Conservation (phyloP, 2,888 invertebrate genomes). For the Salpingus planirostris region DNA sequence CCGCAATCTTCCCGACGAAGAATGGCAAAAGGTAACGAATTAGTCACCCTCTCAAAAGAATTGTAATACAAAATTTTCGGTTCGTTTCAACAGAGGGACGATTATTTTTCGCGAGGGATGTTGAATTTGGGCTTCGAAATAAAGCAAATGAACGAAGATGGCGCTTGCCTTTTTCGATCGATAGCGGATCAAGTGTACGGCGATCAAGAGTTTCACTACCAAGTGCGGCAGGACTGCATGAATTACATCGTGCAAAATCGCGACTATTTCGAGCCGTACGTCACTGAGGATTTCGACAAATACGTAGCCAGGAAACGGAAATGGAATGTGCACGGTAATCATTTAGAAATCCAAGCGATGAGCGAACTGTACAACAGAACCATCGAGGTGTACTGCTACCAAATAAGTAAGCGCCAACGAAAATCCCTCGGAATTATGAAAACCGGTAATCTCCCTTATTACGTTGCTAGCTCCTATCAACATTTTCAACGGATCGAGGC, state of each 20-base stretch:
- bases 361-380: conserved; percentile 83
- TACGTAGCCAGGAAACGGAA: conserved; percentile 74
- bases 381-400: conserved; percentile 77
- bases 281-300: conserved; percentile 79
- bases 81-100: conserved; percentile 38
- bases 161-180: conserved; percentile 80
- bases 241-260: conserved; percentile 84
- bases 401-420: conserved; percentile 46
- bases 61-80: too few species aligned
- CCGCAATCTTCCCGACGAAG: conserved; percentile 35
- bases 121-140: conserved; percentile 68
- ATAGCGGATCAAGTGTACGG: conserved; percentile 86
- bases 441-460: too few species aligned
- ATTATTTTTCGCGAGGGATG: conserved; percentile 41
- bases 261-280: conserved; percentile 80
- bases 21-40: conserved; percentile 37
- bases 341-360: conserved; percentile 85
- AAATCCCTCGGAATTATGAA: too few species aligned
- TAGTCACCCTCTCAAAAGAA: too few species aligned
- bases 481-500: conserved; percentile 68
- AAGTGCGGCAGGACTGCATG: conserved; percentile 76
- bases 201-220: conserved; percentile 80
- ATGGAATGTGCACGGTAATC: conserved; percentile 78
- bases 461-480: conserved; percentile 68
- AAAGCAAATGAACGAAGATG: conserved; percentile 79